Percentiles rank a stretch among this genome's conserved stretches.
Evolutionary conservation across 2,888 invertebrate genomes (phyloP).

Genomic region (Glaucopsyche alexis): DNA sequence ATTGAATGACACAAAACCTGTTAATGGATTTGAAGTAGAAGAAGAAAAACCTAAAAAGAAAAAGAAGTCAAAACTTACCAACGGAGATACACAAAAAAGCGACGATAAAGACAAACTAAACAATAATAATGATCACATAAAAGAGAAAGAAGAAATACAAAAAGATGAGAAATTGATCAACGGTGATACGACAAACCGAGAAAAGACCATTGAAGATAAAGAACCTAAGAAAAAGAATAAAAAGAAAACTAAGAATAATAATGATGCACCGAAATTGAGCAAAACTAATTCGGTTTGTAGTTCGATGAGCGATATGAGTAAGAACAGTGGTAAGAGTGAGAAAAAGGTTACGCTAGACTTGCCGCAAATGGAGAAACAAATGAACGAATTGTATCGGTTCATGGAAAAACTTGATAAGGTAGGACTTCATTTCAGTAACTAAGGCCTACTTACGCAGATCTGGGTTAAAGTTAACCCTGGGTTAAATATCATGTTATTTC

Average conservation of each 20-base stretch:
- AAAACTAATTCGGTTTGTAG: conserved; percentile 64
- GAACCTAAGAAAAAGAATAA: conserved; percentile 35
- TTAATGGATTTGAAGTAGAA: conserved; percentile 38
- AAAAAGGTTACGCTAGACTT: conserved; percentile 52
- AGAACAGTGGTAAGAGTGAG: conserved; percentile 46
- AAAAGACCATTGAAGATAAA: conserved; percentile 28
- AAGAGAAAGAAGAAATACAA: conserved; percentile 25
- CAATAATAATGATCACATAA: conserved; percentile 37
- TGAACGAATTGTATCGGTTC: conserved; percentile 77
- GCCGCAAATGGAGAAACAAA: conserved; percentile 71
- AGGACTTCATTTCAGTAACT: conserved; percentile 25
- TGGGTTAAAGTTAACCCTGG: too few species aligned
- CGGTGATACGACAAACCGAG: conserved; percentile 22
- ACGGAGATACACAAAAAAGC: conserved; percentile 38
- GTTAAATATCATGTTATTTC: too few species aligned
- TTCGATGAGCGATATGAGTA: conserved; percentile 61
- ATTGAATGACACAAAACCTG: conserved; percentile 32
- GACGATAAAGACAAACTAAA: conserved; percentile 45
- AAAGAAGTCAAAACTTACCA: conserved; percentile 36
- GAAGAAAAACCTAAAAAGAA: conserved; percentile 39
- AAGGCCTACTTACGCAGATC: too few species aligned
- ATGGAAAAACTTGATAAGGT: conserved; percentile 61
- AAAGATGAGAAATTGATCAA: conserved; percentile 26
- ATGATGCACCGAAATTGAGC: conserved; percentile 47
- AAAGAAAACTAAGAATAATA: conserved; percentile 38